Evolutionary conservation across 2,113 vertebrate species (phyloP), one percentile per base, ranked within the genome.

Genomic region (Ictalurus furcatus): DNA sequence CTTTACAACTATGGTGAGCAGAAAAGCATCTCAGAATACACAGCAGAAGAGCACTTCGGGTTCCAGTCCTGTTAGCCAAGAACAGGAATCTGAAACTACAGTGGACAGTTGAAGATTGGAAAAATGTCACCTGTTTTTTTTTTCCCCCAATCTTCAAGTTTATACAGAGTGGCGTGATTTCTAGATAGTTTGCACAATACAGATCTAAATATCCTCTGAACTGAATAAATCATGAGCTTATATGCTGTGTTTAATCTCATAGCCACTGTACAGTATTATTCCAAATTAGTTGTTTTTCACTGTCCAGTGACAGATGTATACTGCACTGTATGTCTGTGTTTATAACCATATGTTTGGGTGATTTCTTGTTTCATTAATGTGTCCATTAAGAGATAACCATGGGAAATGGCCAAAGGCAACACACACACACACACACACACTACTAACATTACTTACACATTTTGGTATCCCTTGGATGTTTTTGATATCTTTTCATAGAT

Each of bases 351-450:
- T 78, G 59, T 78, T n/a, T 87, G 87, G 83, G 74, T 85, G 74
- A 83, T 85, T 76, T 85, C 37, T 61, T 65, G 61, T 76, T 84
- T 71, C 13, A 85, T 58, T 76, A 65, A 44, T 87, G 5, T 17
- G 21, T 59, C 67, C 74, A 88, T 87, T 88, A 86, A 56, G n/a
- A 80, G 52, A 54, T 88, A 56, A 90, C 44, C 79, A 88, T 19
- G 52, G 80, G 56, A 87, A 90, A 87, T 67, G 81, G 87, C 89
- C 87, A 86, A 58, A 37, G 85, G 87, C 89, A 85, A 85, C 87
- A 80, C 88, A 65, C 71, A 86, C 84, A 40, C 61, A 87, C 89
- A 59, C 89, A 90, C 86, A 91, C 90, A 93, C 61, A n/a, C 9
- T 28, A 19, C 17, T 40, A 76, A 44, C 25, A 81, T 84, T 83